Conservation (phyloP, 2,113 vertebrate species). For the Mugil cephalus region DNA sequence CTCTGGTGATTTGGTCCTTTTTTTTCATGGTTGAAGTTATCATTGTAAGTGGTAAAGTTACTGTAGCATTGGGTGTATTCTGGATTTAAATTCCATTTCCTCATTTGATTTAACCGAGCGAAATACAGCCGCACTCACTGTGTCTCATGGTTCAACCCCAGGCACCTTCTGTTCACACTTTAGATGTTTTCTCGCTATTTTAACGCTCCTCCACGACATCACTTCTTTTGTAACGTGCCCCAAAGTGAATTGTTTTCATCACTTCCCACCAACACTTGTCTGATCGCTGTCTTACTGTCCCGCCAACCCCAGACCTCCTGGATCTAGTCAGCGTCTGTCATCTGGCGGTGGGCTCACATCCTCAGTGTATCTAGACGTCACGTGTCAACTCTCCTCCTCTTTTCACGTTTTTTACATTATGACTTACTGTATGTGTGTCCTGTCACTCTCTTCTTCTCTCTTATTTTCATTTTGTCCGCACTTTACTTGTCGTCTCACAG, state of each 20-base stretch:
- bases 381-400: constrained; percentile 30
- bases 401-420: constrained; percentile 18
- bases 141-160: constrained; percentile 54
- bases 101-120: constrained; percentile 45
- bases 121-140: constrained; percentile 49
- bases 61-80: constrained; percentile 46
- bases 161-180: constrained; percentile 60
- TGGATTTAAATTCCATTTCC: constrained; percentile 51
- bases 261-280: constrained; percentile 35
- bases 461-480: constrained; percentile 37
- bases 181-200: constrained; percentile 56
- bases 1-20: constrained; percentile 47
- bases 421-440: constrained; percentile 40
- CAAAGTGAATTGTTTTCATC: constrained; percentile 36
- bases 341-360: constrained; percentile 24
- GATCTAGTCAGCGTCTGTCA: constrained; percentile 37
- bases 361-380: constrained; percentile 44
- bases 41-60: constrained; percentile 40
- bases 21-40: constrained; percentile 54
- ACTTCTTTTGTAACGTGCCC: constrained; percentile 35
- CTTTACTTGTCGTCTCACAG: constrained; percentile 56
- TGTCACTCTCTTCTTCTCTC: constrained; percentile 38
- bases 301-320: constrained; percentile 19
- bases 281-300: constrained; percentile 35
- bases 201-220: constrained; percentile 33